These are phyloP conservation scores for Bolinopsis microptera DNA, from an alignment of 37 sponge, comb jelly and placozoan species.

Conservation along the genomic window DNA sequence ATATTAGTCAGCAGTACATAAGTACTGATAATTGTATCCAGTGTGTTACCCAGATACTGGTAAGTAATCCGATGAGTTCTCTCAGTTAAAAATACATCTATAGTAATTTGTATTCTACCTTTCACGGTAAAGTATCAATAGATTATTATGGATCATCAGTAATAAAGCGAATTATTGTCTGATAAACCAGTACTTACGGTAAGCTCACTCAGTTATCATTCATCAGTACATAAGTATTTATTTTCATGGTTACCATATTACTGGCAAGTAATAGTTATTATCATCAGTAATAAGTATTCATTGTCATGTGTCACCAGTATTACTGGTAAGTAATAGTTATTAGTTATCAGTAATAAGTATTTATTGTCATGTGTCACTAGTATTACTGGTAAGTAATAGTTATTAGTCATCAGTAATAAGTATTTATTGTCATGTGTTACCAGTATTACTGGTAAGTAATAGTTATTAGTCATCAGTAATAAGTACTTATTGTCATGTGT, in stretches of 20 bases:
- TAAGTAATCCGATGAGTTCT: too few species aligned
- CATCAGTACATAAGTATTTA: too few species aligned
- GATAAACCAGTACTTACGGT: background rate
- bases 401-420: background rate
- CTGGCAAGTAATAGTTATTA: background rate
- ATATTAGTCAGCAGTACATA: too few species aligned
- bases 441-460: background rate
- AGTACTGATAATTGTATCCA: too few species aligned
- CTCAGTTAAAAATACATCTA: too few species aligned
- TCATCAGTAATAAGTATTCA: background rate
- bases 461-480: background rate
- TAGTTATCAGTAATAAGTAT: too few species aligned
- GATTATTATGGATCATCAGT: too few species aligned
- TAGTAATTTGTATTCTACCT: too few species aligned
- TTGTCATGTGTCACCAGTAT: slow-evolving; percentile 14
- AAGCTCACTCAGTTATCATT: background rate
- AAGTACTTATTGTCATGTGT: background rate
- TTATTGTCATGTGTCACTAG: slow-evolving; percentile 11
- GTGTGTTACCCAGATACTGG: too few species aligned
- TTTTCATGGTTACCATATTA: background rate
- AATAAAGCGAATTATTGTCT: too few species aligned
- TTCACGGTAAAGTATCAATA: too few species aligned
- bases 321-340: background rate
- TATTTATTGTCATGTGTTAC: background rate
- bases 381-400: background rate